Evolutionary conservation across 64 coral and sea anemone genomes (phyloP).

Genomic region (Hydrozoanthus tunicans): DNA sequence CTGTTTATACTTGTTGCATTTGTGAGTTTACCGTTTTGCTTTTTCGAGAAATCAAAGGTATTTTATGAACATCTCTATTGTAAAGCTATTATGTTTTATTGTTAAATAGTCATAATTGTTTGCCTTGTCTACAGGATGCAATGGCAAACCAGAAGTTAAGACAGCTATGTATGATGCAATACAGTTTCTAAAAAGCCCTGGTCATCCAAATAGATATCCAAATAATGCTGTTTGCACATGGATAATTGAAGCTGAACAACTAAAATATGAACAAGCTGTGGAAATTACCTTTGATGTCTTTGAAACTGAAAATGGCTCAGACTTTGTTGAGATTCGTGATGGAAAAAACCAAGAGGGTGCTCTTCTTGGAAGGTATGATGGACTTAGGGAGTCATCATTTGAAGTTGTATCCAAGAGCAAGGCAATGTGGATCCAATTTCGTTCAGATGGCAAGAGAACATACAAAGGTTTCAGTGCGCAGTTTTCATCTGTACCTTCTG

Average conservation of each 20-base stretch:
- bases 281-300: slow-evolving; percentile 19
- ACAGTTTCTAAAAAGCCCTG: slow-evolving; percentile 32
- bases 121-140: slow-evolving; percentile 14
- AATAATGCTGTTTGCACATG: slow-evolving; percentile 43
- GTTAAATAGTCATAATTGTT: neutral
- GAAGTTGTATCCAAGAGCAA: neutral
- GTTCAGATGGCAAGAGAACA: neutral
- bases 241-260: slow-evolving; percentile 27
- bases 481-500: neutral
- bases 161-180: slow-evolving; percentile 44
- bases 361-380: slow-evolving; percentile 35
- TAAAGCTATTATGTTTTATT: neutral
- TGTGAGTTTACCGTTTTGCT: too few species aligned
- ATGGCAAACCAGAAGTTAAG: slow-evolving; percentile 7
- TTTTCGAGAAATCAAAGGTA: too few species aligned
- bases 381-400: neutral
- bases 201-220: slow-evolving; percentile 28
- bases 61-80: neutral
- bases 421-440: slow-evolving; percentile 35
- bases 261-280: slow-evolving; percentile 24
- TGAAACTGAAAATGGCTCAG: slow-evolving; percentile 49
- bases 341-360: neutral
- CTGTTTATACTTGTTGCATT: too few species aligned
- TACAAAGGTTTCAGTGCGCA: slow-evolving; percentile 23
- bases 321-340: slow-evolving; percentile 52